Base-by-base conservation (phyloP, 2,113 vertebrate species). In the Indicator maculatus region DNA sequence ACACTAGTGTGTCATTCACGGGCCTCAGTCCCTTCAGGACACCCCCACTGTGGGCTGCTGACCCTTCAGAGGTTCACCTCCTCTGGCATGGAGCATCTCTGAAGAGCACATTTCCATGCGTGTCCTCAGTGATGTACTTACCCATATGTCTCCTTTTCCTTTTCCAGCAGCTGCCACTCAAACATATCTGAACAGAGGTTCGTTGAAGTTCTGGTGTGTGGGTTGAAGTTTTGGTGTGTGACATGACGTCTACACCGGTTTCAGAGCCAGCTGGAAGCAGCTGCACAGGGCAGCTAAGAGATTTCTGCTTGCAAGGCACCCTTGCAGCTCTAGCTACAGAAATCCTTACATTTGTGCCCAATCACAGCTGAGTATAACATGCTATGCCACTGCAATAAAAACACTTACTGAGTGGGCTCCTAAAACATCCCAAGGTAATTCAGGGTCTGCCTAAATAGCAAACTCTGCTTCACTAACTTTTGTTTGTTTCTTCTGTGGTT, bases 71-170 rank as follows among this genome's bases (percentile, higher is more conserved):
- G 27, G 26, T 21, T 15, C 18, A 58, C 12, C 16, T 88, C 7
- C 45, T 66, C 23, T 36, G 23, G 7, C 16, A 4, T 36, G 31
- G 45, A 77, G 31, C 63, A 18, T 14, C 33, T 73, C 31, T 52
- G 50, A 79, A 44, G 8, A 70, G 15, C 20, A 11, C 16, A 24
- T 31, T 11, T 89, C 45, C 24, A 8, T 23, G 8, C 52, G 11
- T n/a, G 16, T 26, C 31, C 24, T 47, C 58, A 56, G 3, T 0
- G 0, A 8, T 31, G 36, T 47, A 14, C 14, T 16, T 1, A 2
- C 44, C 13, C 3, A 9, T 8, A 8, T 17, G 28, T 55, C 14
- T 30, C 36, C 33, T 73, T 18, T 36, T 83, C 2, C 6, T 61
- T 59, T 50, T 12, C 24, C 59, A 58, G 28, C 5, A 38, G 28